Evolutionary conservation across 2,797 vertebrate species (phyloP), one percentile per base, ranked within the genome.

Genomic region (Thunnus albacares): DNA sequence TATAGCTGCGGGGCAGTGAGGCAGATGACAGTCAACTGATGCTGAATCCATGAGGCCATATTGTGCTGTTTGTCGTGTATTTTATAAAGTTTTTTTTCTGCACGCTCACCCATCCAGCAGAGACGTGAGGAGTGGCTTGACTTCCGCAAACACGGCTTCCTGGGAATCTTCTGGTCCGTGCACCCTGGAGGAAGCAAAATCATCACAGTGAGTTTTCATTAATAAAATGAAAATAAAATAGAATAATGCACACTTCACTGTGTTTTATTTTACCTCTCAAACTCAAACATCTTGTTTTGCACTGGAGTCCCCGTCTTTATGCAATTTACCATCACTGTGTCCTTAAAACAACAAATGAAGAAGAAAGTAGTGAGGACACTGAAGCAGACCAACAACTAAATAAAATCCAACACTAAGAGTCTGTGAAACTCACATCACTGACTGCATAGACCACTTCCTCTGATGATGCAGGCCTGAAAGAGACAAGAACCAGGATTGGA

Each of bases 51-150:
- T 22, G 52, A n/a, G 20, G 22, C 28, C 49, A 30, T 33, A 26
- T 5, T 24, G 18, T 67, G 13, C 6, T 14, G 51, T 59, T 20
- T 75, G 24, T 38, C 6, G 6, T 26, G 0, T 3, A 33, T 72
- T 15, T 61, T 0, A 20, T 33, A 24, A 14, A 1, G 14, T 72
- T 43, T 62, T 18, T n/a, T 18, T n/a, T 56, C 28, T 51, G 33
- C 4, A 30, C 9, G 89, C 96, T 96, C 80, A 97, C 96, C 97
- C 97, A 18, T 97, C 97, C 30, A 97, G 82, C 18, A 98, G 90
- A 43, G 97, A 97, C 0, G 93, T 96, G 30, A 98, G 92, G 38
- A 97, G 94, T 8, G 96, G 96, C 15, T 93, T 92, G 64, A 97
- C 94, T 12, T 97, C 97, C 14, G 90, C 93, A 94, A 97, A 98